Evolutionary conservation across 2,797 vertebrate species (phyloP).

Genomic region (Onychomys torridus): DNA sequence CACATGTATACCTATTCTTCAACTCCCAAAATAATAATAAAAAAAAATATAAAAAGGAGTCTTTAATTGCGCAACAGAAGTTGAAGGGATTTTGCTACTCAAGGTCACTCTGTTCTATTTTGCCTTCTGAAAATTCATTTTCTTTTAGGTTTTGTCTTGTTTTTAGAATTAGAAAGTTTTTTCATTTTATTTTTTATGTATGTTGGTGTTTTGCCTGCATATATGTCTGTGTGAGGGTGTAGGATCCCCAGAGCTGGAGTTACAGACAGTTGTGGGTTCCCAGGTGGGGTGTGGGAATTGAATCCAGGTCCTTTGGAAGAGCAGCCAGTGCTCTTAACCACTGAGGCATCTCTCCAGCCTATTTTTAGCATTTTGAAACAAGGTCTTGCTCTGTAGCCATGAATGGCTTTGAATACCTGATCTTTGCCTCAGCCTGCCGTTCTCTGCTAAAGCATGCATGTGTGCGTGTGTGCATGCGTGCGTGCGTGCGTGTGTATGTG

Average conservation of each 20-base stretch:
- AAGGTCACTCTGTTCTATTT: slow-evolving; percentile 17
- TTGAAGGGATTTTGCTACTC: not conserved
- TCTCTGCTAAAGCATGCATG: not conserved
- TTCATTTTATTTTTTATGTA: not conserved
- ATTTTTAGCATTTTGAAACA: not conserved
- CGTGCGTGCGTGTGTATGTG: no score
- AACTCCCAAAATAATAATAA: not conserved
- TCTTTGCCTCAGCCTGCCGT: not conserved
- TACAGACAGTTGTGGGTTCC: not conserved
- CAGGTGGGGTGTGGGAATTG: not conserved
- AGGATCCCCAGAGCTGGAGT: not conserved
- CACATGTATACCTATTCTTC: not conserved
- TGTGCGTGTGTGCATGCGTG: not conserved
- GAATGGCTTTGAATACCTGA: not conserved
- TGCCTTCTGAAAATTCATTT: not conserved
- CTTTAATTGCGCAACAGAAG: not conserved
- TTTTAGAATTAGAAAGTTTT: not conserved
- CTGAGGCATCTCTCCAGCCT: not conserved
- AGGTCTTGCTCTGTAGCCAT: not conserved
- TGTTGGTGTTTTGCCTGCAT: not conserved
- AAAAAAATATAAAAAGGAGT: not conserved
- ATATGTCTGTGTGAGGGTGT: not conserved
- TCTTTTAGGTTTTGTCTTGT: not conserved
- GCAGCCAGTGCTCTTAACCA: not conserved
- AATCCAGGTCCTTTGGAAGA: not conserved